Percentiles rank a stretch among this genome's conserved stretches.
Evolutionary conservation across 2,113 vertebrate genomes (phyloP).

Genomic region (Morphnarchus princeps): DNA sequence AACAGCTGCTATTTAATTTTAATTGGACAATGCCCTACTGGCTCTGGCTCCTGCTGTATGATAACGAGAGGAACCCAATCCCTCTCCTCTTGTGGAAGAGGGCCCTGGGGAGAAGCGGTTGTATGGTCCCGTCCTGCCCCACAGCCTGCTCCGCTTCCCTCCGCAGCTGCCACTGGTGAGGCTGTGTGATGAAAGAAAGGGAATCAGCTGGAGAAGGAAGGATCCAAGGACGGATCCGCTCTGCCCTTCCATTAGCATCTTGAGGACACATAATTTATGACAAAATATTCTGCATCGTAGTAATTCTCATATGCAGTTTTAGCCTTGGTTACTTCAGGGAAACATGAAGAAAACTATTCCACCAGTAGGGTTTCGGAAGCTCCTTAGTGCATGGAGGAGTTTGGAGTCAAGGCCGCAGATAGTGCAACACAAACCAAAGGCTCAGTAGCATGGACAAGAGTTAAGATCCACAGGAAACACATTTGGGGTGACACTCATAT

Average conservation of each 20-base stretch:
- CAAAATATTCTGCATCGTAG: background rate
- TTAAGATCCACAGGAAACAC: background rate
- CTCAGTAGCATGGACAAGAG: background rate
- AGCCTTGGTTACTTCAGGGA: background rate
- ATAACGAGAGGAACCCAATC: conserved; percentile 5
- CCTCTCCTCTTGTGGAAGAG: background rate
- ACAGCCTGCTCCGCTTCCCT: background rate
- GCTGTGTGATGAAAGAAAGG: background rate
- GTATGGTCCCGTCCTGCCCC: background rate
- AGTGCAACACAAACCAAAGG: background rate
- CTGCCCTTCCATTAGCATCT: background rate
- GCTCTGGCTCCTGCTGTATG: background rate
- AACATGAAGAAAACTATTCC: background rate
- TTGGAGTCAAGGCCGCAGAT: background rate
- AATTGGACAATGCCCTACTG: conserved; percentile 1
- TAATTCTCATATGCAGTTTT: background rate
- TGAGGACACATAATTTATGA: background rate
- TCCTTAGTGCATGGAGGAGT: background rate
- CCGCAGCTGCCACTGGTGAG: background rate
- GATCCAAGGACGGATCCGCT: background rate
- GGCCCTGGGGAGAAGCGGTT: background rate
- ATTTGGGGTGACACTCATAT: background rate
- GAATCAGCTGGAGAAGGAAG: background rate
- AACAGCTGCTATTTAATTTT: conserved; percentile 30
- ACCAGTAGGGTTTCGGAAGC: background rate